These are phyloP conservation scores for Thaleichthys pacificus DNA, from an alignment of 2,797 vertebrate species.

Conservation along the genomic window DNA sequence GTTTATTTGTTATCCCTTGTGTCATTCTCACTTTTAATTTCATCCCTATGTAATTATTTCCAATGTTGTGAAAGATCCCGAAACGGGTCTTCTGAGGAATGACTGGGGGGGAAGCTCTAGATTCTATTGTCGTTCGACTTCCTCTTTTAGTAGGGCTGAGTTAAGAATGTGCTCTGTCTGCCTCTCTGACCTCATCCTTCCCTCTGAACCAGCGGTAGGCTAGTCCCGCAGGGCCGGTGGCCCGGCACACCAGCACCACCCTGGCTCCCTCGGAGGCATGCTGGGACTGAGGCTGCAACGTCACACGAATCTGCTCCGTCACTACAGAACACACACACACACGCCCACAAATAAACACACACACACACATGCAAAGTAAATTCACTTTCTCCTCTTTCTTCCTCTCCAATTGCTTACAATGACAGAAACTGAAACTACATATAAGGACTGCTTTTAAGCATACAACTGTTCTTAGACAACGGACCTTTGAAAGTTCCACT, in stretches of 20 bases:
- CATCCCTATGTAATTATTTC: too few relatives aligned
- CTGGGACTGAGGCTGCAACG: constrained; percentile 74
- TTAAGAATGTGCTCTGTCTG: not conserved
- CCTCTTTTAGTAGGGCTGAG: not conserved
- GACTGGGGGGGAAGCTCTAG: not conserved
- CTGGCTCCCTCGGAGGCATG: constrained; percentile 54
- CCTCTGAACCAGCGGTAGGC: constrained; percentile 86
- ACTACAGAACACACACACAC: constrained; percentile 36
- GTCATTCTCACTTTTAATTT: too few relatives aligned
- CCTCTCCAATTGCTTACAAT: not conserved
- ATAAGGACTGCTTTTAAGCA: too few relatives aligned
- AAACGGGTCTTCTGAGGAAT: too few relatives aligned
- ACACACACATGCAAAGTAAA: not conserved
- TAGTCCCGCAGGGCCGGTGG: constrained; percentile 67
- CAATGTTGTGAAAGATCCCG: too few relatives aligned
- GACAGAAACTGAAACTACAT: not conserved
- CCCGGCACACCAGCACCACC: constrained; percentile 75
- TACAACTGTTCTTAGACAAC: too few relatives aligned
- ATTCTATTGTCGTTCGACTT: not conserved
- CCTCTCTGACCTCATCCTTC: constrained; percentile 74
- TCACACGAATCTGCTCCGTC: constrained; percentile 68
- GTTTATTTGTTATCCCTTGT: too few relatives aligned
- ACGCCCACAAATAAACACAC: constrained; percentile 2
- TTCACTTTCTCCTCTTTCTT: not conserved
- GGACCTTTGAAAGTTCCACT: too few relatives aligned